A percentile compares a stretch with the other conserved stretches of the same genome.
Evolutionary conservation across 2,113 vertebrate genomes (phyloP).

Genomic region (Condylura cristata): DNA sequence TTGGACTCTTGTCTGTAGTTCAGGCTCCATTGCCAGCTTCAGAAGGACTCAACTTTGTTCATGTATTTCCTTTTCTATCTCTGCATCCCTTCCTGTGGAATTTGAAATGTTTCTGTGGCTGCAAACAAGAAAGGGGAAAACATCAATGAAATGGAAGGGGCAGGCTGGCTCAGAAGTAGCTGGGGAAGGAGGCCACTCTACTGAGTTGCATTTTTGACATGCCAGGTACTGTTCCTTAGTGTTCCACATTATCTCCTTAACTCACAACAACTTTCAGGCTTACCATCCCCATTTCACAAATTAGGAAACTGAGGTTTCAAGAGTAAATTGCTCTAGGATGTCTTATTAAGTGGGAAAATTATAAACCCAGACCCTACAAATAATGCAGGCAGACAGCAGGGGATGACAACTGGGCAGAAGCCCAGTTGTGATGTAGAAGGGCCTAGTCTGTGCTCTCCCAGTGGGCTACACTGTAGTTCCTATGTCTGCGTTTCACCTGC

Average conservation of each 20-base stretch:
- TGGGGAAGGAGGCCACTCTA: background rate
- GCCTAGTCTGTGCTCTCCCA: background rate
- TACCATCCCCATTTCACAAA: conserved; percentile 9
- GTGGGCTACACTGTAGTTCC: background rate
- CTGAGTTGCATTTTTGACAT: background rate
- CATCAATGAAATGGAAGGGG: background rate
- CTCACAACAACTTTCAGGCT: background rate
- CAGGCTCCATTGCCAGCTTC: too few species aligned
- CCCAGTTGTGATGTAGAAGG: accelerated
- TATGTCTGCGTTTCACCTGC: background rate
- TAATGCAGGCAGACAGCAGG: background rate
- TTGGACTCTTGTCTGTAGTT: background rate
- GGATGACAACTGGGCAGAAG: background rate
- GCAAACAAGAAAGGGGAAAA: background rate
- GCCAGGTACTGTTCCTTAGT: background rate
- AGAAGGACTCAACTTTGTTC: background rate
- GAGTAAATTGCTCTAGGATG: background rate
- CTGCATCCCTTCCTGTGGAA: conserved; percentile 30
- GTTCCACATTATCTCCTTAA: background rate
- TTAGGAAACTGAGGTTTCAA: background rate
- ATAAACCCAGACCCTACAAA: background rate
- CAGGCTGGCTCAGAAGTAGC: background rate
- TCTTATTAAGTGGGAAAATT: background rate
- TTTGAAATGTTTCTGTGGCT: background rate
- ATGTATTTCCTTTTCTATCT: background rate